Percentiles rank a stretch among this genome's conserved stretches.
phyloP scores from a whole-genome alignment of 2,888 invertebrate species.

The Biston stratarius region DNA sequence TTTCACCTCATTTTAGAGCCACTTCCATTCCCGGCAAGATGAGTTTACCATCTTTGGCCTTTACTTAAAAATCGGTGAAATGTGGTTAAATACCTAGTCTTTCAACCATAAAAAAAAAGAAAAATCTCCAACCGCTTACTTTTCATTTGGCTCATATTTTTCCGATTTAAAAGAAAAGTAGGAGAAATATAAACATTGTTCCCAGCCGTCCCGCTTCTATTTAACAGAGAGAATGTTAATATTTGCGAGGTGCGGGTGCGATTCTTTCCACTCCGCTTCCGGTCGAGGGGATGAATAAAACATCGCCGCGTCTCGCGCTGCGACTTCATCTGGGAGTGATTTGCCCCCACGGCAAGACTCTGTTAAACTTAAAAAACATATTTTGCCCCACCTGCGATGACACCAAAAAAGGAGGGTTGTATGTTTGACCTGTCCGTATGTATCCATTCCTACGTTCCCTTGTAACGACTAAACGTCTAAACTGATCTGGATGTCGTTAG shows the following conservation, averaged over 20 bases:
- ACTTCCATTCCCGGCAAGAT: too few relatives aligned
- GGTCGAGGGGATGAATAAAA: constrained; percentile 31
- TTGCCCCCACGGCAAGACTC: background rate
- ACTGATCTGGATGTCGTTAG: too few relatives aligned
- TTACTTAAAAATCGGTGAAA: too few relatives aligned
- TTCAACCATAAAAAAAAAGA: too few relatives aligned
- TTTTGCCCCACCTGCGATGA: too few relatives aligned
- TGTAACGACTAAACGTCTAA: too few relatives aligned
- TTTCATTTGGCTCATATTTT: background rate
- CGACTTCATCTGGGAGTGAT: constrained; percentile 14
- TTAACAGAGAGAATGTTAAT: constrained; percentile 20
- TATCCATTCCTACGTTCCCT: too few relatives aligned
- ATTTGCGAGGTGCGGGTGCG: constrained; percentile 20
- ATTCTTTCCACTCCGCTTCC: constrained; percentile 20
- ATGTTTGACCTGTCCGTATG: background rate
- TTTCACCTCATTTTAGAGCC: too few relatives aligned
- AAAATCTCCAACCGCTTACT: too few relatives aligned
- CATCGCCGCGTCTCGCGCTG: constrained; percentile 22
- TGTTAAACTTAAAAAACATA: background rate
- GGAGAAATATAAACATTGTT: background rate
- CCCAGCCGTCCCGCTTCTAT: background rate
- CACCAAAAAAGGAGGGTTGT: too few relatives aligned
- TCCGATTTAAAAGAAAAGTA: background rate
- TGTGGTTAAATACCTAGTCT: too few relatives aligned
- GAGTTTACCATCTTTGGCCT: too few relatives aligned